Base-by-base conservation (phyloP, 2,888 invertebrate species). In the Anticlea derivata region DNA sequence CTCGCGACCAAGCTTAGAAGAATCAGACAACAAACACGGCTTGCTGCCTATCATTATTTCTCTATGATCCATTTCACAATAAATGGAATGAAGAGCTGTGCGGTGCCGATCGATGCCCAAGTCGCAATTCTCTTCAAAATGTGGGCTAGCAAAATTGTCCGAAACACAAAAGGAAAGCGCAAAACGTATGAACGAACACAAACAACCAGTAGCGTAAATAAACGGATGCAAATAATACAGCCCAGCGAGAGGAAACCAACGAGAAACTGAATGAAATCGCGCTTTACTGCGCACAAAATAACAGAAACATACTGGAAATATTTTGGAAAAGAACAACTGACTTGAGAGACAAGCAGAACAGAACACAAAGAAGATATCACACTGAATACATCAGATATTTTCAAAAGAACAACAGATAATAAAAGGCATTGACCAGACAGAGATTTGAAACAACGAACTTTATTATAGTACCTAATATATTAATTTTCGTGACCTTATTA, bases 191-290 rank as follows among this genome's bases (percentile, higher is more conserved):
- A 74, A 68, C 67, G 68, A 69, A 63, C 76, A 75, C 66, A 76
- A 73, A 72, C 60, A 60, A 58, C 55, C 55, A 73, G 70, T 85
- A 63, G 82, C 86, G 84, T 78, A 83, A 79, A 86, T 84, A 86
- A 86, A 75, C 66, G 78, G 63, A 72, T 65, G 64, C 57, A 75
- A 69, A 80, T 83, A 80, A 80, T 63, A 57, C 58, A 66, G 70
- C 43, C 56, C 74, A 75, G 65, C 75, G 70, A 78, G 66, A 75
- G 61, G 77, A 73, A 74, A 73, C 77, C 61, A 55, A 48, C 54
- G 57, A 66, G 74, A 69, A 68, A 75, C 64, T 58, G 58, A 64
- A 71, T 50, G 76, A 79, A 77, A 80, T 70, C 72, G 70, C 61
- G 38, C 13, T 33, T 31, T 2, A 8, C 13, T 7, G 24, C 12